phyloP scores from a whole-genome alignment of 2,888 invertebrate genomes.

The Blastobasis lacticolella region DNA sequence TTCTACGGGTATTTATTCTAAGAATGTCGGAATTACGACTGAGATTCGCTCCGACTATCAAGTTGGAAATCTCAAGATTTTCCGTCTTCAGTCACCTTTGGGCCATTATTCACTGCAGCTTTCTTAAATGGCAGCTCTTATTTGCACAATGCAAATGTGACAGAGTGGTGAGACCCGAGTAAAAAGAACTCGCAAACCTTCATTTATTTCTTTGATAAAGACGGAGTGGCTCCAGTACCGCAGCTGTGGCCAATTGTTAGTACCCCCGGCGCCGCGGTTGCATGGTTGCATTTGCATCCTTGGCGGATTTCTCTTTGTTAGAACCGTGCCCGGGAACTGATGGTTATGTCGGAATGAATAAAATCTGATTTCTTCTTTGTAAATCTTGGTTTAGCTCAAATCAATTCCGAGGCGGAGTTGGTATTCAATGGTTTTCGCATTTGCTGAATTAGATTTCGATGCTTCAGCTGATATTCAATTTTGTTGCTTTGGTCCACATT shows the following conservation, averaged over 20 bases:
- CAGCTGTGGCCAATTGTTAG: constrained; percentile 61
- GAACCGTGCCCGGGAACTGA: constrained; percentile 27
- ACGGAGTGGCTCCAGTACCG: constrained; percentile 35
- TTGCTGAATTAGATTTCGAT: neutral
- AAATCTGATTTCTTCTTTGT: constrained; percentile 17
- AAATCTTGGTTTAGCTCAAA: constrained; percentile 3
- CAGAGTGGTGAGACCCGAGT: constrained; percentile 36
- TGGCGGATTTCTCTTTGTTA: constrained; percentile 44
- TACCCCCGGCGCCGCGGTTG: constrained; percentile 21
- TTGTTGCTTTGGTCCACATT: too few relatives aligned
- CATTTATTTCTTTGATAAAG: constrained; percentile 55
- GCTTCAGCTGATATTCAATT: neutral
- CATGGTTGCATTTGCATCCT: constrained; percentile 37
- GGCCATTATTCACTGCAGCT: constrained; percentile 24
- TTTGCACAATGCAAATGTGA: constrained; percentile 50
- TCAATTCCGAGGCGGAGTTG: constrained; percentile 2
- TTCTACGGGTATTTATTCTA: too few relatives aligned
- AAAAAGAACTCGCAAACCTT: constrained; percentile 34
- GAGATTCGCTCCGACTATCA: too few relatives aligned
- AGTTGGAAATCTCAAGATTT: neutral
- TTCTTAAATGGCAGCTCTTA: constrained; percentile 34
- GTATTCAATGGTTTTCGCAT: neutral
- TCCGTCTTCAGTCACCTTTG: neutral
- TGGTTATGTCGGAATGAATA: constrained; percentile 32
- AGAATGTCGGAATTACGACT: too few relatives aligned